These are phyloP conservation scores for Melangyna quadrimaculata DNA, from an alignment of 2,888 invertebrate genomes.

Conservation along the genomic window DNA sequence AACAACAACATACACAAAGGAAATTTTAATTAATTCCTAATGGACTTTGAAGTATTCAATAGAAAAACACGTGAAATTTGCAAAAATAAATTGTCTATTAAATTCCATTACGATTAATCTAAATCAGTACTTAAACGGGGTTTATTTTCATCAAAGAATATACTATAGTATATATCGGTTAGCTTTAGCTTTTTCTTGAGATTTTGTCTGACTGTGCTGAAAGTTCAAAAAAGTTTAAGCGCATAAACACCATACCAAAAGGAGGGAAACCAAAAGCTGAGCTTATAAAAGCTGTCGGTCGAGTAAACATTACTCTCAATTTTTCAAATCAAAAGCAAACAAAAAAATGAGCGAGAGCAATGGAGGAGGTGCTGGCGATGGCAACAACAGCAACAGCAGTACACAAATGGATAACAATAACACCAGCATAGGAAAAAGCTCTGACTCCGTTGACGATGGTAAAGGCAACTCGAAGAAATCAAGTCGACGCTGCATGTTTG, in stretches of 20 bases:
- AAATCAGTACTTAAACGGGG: neutral
- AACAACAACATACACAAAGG: neutral
- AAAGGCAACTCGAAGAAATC: constrained; percentile 15
- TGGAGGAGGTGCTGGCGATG: neutral
- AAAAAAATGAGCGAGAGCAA: constrained; percentile 46
- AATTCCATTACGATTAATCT: neutral
- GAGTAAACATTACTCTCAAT: neutral
- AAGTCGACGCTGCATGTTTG: constrained; percentile 75
- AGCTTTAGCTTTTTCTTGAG: constrained; percentile 21
- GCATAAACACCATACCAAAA: neutral
- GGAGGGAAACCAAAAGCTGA: constrained; percentile 49
- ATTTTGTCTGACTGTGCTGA: constrained; percentile 23
- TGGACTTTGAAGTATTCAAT: neutral
- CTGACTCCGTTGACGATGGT: constrained; percentile 2
- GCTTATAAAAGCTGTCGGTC: constrained; percentile 39
- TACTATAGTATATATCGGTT: neutral
- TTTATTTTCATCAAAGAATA: neutral
- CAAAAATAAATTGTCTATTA: neutral
- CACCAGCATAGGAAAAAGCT: constrained; percentile 37
- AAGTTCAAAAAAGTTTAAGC: constrained; percentile 45
- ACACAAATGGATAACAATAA: constrained; percentile 27
- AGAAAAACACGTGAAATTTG: neutral
- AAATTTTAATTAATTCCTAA: neutral
- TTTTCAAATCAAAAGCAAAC: neutral
- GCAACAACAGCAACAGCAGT: too few relatives aligned